Base-by-base conservation (phyloP, 2,113 vertebrate species). In the Blennius ocellaris region DNA sequence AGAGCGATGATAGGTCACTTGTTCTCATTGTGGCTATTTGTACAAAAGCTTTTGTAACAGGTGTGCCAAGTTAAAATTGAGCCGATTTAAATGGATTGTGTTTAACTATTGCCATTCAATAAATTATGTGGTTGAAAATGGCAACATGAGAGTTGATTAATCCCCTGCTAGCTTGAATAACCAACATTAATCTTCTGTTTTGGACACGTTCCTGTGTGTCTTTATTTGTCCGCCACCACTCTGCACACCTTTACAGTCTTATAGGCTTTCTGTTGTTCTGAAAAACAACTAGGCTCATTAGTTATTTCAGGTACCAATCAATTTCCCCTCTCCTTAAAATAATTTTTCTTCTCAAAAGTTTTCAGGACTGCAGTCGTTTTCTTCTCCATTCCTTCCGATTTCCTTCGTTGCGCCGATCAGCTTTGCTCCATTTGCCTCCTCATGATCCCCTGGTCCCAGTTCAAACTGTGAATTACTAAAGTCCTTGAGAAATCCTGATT, bases 401-500 rank as follows among this genome's bases (percentile, higher is more conserved):
- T 11, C 12, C 11, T 67, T 21, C 11, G 8, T 40, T 73, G 63
- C 16, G 49, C 54, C 63, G 4, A 2, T 2, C 21, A 30, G 21
- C 21, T 30, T 30, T 30, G 21, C 21, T 60, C 58, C 64, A 48
- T 62, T 43, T 9, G 8, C 64, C 63, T 66, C 40, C 58, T 39
- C 15, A 1, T 41, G 39, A 66, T 58, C 67, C 76, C 56, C 3
- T 69, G n/a, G 72, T 73, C 72, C 55, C 36, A 72, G 65, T 81
- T 83, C 83, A 90, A 85, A 84, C 80, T 49, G 81, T 43, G 80
- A 90, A 87, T 89, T 78, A 83, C 78, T 81, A 40, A 82, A 89
- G 84, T 86, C 88, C 86, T 88, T 76, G 78, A 92, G 74, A 90
- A 87, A 79, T 21, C 84, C 83, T 80, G 82, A 88, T 84, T 88